These are phyloP conservation scores for Oenanthe melanoleuca DNA, from an alignment of 2,113 vertebrate species.

Conservation along the genomic window DNA sequence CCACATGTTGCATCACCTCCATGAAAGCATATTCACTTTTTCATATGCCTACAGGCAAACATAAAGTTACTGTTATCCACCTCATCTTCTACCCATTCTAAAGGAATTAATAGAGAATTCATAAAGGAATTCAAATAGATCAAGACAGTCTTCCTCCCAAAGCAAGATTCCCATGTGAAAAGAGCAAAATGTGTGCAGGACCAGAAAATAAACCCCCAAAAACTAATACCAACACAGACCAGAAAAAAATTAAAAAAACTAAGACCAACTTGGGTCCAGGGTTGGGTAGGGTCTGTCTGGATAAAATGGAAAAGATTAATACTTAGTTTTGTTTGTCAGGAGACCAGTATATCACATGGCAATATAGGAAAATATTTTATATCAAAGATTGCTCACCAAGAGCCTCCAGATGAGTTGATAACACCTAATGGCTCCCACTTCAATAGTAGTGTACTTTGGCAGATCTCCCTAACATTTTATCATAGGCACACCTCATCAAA, in stretches of 20 bases:
- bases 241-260: not conserved
- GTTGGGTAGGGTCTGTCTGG: not conserved
- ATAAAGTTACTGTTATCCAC: not conserved
- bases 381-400: constrained; percentile 26
- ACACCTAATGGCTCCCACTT: constrained; percentile 33
- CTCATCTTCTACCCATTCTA: not conserved
- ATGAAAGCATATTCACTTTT: not conserved
- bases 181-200: not conserved
- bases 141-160: not conserved
- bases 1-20: not conserved
- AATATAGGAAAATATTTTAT: constrained; percentile 17
- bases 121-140: not conserved
- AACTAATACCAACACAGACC: not conserved
- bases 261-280: not conserved
- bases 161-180: not conserved
- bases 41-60: accelerated
- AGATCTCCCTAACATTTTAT: constrained; percentile 2
- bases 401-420: constrained; percentile 61
- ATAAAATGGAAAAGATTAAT: constrained; percentile 19
- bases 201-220: not conserved
- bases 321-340: constrained; percentile 5
- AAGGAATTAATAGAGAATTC: not conserved
- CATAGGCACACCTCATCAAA: constrained; percentile 49
- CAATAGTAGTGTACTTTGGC: constrained; percentile 30
- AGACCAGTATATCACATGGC: not conserved